These are phyloP conservation scores for Lomographa bimaculata DNA, from an alignment of 2,888 invertebrate species.

Conservation along the genomic window DNA sequence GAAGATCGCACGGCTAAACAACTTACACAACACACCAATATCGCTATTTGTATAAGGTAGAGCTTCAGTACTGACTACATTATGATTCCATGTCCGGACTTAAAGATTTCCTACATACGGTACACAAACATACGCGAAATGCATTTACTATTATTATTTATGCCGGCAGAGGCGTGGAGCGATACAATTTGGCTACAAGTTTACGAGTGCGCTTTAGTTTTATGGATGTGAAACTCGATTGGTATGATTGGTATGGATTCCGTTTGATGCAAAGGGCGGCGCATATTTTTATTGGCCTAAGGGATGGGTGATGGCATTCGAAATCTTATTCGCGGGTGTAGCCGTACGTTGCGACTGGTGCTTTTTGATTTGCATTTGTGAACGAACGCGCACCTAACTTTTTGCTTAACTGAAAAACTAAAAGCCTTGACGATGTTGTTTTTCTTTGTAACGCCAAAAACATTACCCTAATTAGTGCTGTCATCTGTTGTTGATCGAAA, in stretches of 20 bases:
- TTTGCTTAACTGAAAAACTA: too few species aligned
- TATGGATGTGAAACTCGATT: slow-evolving; percentile 70
- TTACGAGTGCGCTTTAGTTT: slow-evolving; percentile 70
- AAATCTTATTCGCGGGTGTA: slow-evolving; percentile 21
- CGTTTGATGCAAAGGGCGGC: slow-evolving; percentile 35
- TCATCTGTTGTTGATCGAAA: too few species aligned
- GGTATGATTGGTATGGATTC: slow-evolving; percentile 68
- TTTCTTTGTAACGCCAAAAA: too few species aligned
- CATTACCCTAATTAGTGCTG: too few species aligned
- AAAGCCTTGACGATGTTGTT: too few species aligned
- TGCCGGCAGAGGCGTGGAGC: slow-evolving; percentile 55
- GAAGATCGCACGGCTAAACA: too few species aligned
- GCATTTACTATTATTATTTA: slow-evolving; percentile 76
- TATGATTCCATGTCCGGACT: slow-evolving; percentile 35
- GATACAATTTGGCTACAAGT: slow-evolving; percentile 65
- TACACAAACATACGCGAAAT: slow-evolving; percentile 54
- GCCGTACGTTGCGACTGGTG: slow-evolving; percentile 4
- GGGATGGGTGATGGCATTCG: slow-evolving; percentile 24
- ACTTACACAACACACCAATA: too few species aligned
- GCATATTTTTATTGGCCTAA: slow-evolving; percentile 36
- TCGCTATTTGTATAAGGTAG: too few species aligned
- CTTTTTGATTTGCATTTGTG: slow-evolving; percentile 4
- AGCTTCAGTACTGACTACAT: slow-evolving; percentile 7
- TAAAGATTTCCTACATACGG: slow-evolving; percentile 58
- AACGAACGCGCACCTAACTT: too few species aligned